Conservation (phyloP, 53 echinoderm and acorn worm species). For the Crossaster papposus region DNA sequence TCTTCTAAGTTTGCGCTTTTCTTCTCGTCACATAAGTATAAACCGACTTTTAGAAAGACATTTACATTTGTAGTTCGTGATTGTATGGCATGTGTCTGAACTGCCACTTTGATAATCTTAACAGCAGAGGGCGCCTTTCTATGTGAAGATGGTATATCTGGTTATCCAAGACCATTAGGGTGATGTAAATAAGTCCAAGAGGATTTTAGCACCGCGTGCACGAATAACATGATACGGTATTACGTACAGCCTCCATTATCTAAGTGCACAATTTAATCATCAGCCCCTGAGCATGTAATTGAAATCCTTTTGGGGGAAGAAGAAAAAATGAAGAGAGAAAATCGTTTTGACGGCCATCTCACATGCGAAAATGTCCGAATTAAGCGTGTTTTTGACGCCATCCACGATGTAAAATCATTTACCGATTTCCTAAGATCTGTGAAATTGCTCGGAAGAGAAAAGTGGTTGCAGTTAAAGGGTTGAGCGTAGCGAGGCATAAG, state of each 20-base stretch:
- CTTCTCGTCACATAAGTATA: no score
- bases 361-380: constrained; percentile 29
- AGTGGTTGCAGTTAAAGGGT: background rate
- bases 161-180: no score
- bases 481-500: background rate
- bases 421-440: constrained; percentile 23
- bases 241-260: constrained; percentile 13
- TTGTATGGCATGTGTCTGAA: background rate
- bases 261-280: constrained; percentile 32
- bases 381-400: constrained; percentile 27
- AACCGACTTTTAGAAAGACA: no score
- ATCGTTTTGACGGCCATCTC: background rate
- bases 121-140: background rate
- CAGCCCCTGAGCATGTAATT: background rate
- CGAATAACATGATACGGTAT: background rate
- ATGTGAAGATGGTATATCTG: background rate
- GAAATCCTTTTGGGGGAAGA: background rate
- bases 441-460: constrained; percentile 45
- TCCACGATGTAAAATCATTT: constrained; percentile 41
- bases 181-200: background rate
- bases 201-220: background rate
- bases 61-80: no score
- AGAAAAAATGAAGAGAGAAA: background rate
- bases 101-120: background rate
- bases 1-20: no score